Evolutionary conservation across 2,113 vertebrate species (phyloP), one percentile per base, ranked within the genome.

Genomic region (Atrichornis clamosus): DNA sequence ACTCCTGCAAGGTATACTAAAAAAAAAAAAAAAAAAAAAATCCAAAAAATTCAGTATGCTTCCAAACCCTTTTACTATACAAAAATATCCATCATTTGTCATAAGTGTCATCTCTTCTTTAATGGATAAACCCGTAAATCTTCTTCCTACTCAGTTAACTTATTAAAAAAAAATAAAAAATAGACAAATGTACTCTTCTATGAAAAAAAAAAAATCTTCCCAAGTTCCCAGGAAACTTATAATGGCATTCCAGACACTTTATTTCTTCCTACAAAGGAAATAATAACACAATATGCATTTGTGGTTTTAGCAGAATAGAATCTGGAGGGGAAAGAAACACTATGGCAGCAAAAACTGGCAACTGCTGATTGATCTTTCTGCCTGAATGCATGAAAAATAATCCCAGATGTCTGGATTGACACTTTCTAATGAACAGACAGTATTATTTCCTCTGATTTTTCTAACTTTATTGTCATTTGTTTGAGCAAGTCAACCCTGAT

Each of bases 11-110:
- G 17, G 12, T 68, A 50, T 64, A 35, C 11, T 52, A 4, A 42
- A 49, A 79, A 59, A n/a, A 55, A 42, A 33, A 56, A 47, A 32
- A n/a, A n/a, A n/a, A n/a, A 53, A 14, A 62, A 24, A 58, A 11
- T 9, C 27, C 19, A 13, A 67, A 81, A 50, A 50, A 15, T 91
- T 64, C 67, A 60, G 22, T 56, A 41, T 41, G 82, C 70, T 92
- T 93, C 74, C 78, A 83, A 95, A 83, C 13, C 46, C 23, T 89
- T 89, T 93, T 77, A 85, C 74, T 82, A 79, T 46, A 89, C 69
- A 91, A 82, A 95, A 96, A 63, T 85, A 93, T 91, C 91, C 74
- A 93, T 84, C 89, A 87, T 75, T 94, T 94, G 84, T 92, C 94
- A 89, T 67, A 95, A 89, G 15, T 89, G 94, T 89, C 93, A 92